Base-by-base conservation (phyloP, 2,888 invertebrate species). In the Autographa pulchrina region DNA sequence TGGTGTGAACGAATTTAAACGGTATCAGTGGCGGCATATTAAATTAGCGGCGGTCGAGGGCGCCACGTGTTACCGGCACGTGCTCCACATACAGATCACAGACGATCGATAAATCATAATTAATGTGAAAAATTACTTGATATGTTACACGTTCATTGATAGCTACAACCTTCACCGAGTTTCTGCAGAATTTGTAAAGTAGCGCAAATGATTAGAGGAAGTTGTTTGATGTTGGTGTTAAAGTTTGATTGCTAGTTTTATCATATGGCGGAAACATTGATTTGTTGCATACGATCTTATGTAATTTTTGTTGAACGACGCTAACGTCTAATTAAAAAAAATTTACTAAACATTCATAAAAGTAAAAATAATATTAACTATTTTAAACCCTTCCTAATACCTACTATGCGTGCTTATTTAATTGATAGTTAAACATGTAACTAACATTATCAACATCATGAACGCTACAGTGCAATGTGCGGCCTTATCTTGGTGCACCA, bases 1-100 rank as follows among this genome's bases (percentile, higher is more conserved):
- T 68, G 77, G 77, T 60, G 81, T 72, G 77, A 78, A 80, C 61
- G 81, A 78, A 80, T 80, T 80, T 78, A 80, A 78, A 72, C 77
- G 77, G 77, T 76, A 80, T 76, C 77, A 61, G 77, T 72, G 59
- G 72, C 68, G 68, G 68, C 77, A 80, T 78, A 78, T 78, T 78
- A 68, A 78, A 78, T 78, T 78, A 78, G 77, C 63, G 54, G n/a
- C 65, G 63, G 35, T 43, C 52, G 68, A 76, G 63, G 72, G 72
- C 67, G 68, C 80, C 77, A 78, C 77, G 77, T 78, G 77, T 43
- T 60, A 35, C 13, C 43, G 14, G 61, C 81, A 76, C 77, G 81
- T 76, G 77, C 64, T 32, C 31, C 18, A 60, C 63, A 11, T 78
- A 62, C 72, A 64, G 72, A 78, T 66, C 81, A 65, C 71, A 59